A percentile compares a stretch with the other conserved stretches of the same genome.
Conservation (phyloP, 92 coral and sea anemone species). For the Plumapathes pennacea region DNA sequence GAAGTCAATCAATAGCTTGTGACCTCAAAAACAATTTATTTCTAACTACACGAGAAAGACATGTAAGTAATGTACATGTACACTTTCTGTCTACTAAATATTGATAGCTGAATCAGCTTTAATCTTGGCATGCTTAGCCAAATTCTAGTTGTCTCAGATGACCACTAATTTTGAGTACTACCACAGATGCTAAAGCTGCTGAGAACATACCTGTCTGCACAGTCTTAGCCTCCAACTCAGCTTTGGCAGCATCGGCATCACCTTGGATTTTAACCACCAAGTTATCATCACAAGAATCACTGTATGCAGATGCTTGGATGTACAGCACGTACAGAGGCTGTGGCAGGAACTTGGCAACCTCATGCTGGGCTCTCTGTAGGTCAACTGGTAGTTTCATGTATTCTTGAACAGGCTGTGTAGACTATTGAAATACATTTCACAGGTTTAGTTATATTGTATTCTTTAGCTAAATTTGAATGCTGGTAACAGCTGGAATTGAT, state of each 20-base stretch:
- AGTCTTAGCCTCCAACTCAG: slow-evolving; percentile 86
- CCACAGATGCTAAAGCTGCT: background rate
- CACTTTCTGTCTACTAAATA: no score
- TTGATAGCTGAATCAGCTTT: no score
- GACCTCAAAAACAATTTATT: no score
- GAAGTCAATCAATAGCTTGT: no score
- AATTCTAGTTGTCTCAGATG: no score
- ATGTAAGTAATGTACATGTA: no score
- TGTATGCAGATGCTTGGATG: slow-evolving; percentile 90
- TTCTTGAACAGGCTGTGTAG: slow-evolving; percentile 95
- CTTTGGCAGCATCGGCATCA: slow-evolving; percentile 93
- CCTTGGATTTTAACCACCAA: slow-evolving; percentile 81
- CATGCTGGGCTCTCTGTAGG: slow-evolving; percentile 78
- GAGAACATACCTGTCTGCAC: slow-evolving; percentile 36
- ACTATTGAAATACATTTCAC: slow-evolving; percentile 31
- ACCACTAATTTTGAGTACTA: no score
- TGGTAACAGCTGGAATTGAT: no score
- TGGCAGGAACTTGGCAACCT: slow-evolving; percentile 88
- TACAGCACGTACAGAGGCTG: slow-evolving; percentile 82
- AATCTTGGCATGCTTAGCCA: no score
- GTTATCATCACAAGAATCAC: slow-evolving; percentile 84
- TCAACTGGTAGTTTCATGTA: slow-evolving; percentile 86
- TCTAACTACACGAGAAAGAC: no score
- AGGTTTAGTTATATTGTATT: background rate
- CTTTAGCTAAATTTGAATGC: background rate